Evolutionary conservation across 2,797 vertebrate species (phyloP), one percentile per base, ranked within the genome.

Genomic region (Phrynocephalus vlangalii): DNA sequence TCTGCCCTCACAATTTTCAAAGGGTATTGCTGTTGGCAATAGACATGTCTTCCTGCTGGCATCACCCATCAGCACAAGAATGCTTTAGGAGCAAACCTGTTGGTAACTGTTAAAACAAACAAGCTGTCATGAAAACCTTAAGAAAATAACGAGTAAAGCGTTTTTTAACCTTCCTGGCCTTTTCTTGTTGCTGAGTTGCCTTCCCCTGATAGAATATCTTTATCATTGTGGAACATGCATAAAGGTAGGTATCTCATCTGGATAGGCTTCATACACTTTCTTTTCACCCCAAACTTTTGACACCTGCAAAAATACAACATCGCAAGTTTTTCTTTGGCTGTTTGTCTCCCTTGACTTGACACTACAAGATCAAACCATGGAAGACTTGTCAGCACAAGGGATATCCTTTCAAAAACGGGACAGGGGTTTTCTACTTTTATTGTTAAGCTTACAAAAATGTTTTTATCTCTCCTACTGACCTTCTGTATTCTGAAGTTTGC

Each of bases 361-460:
- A 93, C 91, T 70, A 76, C 83, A 91, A 91, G 94, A 95, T 96
- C 95, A 96, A 33, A 92, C 95, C 93, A 87, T 88, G 91, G 90
- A 95, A 96, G 94, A 75, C 90, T 63, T 92, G 96, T 97, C 96
- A 96, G 96, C 95, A 96, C 93, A 96, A 96, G 95, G 96, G 96
- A 97, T 96, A 96, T 97, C 96, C 96, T 97, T 97, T 96, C 93
- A 94, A 96, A 97, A 97, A 97, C 95, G 97, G 93, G 56, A 26
- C 77, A 93, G 87, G 71, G n/a, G 91, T n/a, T 93, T 92, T 93
- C 93, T 94, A 92, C 86, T 87, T 83, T 78, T 30, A 78, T 71
- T 83, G 50, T 87, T 83, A 91, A 84, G 70, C 44, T 38, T 86
- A 93, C 79, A 48, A 85, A n/a, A 88, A 92, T 88, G 86, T 72